Evolutionary conservation across 2,113 vertebrate genomes (phyloP), one percentile per base, ranked within the genome.

Genomic region (Pelusios castaneus): DNA sequence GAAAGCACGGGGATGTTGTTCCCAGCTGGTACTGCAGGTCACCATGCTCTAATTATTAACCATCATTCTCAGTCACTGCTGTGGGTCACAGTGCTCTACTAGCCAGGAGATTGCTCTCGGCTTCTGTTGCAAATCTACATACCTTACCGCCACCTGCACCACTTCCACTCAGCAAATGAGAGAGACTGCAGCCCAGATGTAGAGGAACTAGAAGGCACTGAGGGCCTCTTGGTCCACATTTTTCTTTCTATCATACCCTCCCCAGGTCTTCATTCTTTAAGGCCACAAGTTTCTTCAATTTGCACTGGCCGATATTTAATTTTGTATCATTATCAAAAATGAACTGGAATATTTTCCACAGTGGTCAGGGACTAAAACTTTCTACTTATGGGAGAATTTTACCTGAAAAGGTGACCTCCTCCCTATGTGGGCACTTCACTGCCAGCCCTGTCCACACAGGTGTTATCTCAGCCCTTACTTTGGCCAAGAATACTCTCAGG

Each of bases 31-130:
- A n/a, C 31, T 67, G 60, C 60, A 67, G 63, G 63, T 17, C 75
- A 9, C 13, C 27, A 29, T 29, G 4, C 41, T 11, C 43, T 43
- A 27, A 76, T 16, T 76, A 31, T 29, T 76, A 16, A 22, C 47
- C 17, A 10, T 51, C 47, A 49, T 5, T 6, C 2, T 4, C 16
- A 0, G 0, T 34, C 80, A 4, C 70, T 41, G 38, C 38, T 22
- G 9, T 24, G 38, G 70, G 22, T n/a, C 70, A 43, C 38, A 24
- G 6, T 73, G 70, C 38, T 9, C 38, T 73, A 25, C 22, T 73
- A 24, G 10, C 11, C 9, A 38, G 70, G 38, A 41, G 38, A 73
- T 73, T 75, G 38, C 24, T 43, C 70, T 7, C 8, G 25, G 22
- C 41, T 43, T 43, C 70, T 25, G 19, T 43, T 25, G 38, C 70